Base-by-base conservation (phyloP, 2,113 vertebrate species). In the Mesocricetus auratus region DNA sequence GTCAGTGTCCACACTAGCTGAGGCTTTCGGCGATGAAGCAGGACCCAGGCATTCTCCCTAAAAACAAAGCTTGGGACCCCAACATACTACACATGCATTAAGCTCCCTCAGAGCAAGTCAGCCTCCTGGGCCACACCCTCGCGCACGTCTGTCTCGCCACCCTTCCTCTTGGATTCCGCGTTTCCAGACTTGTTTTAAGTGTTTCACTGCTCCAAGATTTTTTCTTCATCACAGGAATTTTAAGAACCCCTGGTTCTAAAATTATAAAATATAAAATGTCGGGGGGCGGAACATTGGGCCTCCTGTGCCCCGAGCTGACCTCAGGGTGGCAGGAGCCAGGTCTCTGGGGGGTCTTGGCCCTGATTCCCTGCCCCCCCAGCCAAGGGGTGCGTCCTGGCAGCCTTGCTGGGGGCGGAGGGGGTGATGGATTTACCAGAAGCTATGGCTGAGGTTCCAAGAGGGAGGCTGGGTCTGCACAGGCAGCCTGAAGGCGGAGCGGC, bases 221-320 rank as follows among this genome's bases (percentile, higher is more conserved):
- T 92, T 85, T 95, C 73, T 95, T 89, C 56, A 69, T 68, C 39
- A 16, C 13, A 1, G 96, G 96, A 97, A 96, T 97, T 94, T 97
- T 81, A 96, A 97, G 94, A 95, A 96, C 74, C 94, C 91, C 85
- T 97, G 93, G 83, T 97, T 97, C 97, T 98, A 97, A 98, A 98
- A 95, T 98, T 96, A 97, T 96, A 93, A 86, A 94, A 86, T 95
- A 75, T 71, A 90, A 94, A 96, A 96, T 90, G 94, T 81, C 0
- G 0, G 93, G 87, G 87, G 96, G 96, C 2, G 29, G 94, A 81
- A 47, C 81, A 9, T 10, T 39, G 88, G 94, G 92, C 74, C 42
- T 89, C 53, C 94, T 50, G 8, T 95, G 96, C 90, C 97, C 96
- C 82, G 93, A 95, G 92, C 75, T 93, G 92, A 96, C 92, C 94